Conservation (phyloP, 2,797 vertebrate genomes). For the Bradypodion pumilum region DNA sequence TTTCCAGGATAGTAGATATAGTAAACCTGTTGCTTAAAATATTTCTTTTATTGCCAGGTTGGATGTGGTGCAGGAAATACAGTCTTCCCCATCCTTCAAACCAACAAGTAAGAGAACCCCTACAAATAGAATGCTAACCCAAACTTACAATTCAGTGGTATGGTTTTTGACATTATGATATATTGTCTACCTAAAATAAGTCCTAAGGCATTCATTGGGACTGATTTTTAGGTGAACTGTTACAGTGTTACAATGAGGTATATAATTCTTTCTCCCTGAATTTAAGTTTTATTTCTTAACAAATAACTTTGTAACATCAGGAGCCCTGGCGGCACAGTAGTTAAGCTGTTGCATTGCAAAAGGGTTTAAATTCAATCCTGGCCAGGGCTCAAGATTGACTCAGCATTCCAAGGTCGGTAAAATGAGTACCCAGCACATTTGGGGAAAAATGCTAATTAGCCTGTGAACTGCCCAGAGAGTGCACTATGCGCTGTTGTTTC, state of each 20-base stretch:
- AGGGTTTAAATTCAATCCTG: too few relatives aligned
- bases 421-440: too few relatives aligned
- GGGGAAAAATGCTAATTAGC: too few relatives aligned
- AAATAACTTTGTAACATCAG: neutral
- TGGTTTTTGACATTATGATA: neutral
- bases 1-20: neutral
- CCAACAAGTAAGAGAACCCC: slow-evolving; percentile 96
- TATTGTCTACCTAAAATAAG: neutral
- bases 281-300: neutral
- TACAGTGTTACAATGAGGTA: neutral
- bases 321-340: too few relatives aligned
- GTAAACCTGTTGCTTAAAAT: neutral
- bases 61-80: slow-evolving; percentile 98
- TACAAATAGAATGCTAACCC: neutral
- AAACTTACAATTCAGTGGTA: neutral
- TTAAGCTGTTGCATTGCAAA: too few relatives aligned
- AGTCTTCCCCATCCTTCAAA: slow-evolving; percentile 96
- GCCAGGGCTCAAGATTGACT: too few relatives aligned
- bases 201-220: neutral
- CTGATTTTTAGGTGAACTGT: neutral
- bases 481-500: neutral
- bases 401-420: too few relatives aligned
- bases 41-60: slow-evolving; percentile 80
- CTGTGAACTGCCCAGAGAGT: too few relatives aligned
- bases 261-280: neutral